Conservation (phyloP, 1,140 invertebrate genomes). For the Agrypnia vestita region DNA sequence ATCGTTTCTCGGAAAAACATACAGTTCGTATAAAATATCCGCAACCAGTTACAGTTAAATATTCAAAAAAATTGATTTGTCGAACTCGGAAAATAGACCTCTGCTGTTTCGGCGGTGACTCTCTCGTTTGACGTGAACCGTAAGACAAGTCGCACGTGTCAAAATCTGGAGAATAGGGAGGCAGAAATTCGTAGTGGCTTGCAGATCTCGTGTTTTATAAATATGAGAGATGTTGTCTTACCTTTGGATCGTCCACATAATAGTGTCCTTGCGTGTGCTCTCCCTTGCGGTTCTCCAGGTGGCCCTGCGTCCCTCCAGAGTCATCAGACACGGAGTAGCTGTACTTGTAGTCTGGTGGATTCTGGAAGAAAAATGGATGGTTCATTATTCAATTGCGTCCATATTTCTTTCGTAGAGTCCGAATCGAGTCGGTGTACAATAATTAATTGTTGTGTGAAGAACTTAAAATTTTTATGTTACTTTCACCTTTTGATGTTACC, state of each 20-base stretch:
- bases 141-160: too few species aligned
- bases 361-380: slow-evolving; percentile 64
- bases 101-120: too few species aligned
- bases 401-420: not conserved
- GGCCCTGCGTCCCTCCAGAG: slow-evolving; percentile 73
- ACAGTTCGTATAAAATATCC: too few species aligned
- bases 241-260: slow-evolving; percentile 68
- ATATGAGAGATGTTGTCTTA: too few species aligned
- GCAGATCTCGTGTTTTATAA: too few species aligned
- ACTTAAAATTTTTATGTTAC: not conserved
- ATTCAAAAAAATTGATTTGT: too few species aligned
- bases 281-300: slow-evolving; percentile 72
- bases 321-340: slow-evolving; percentile 70
- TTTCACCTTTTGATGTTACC: not conserved
- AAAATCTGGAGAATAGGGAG: too few species aligned
- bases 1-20: too few species aligned
- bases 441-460: not conserved
- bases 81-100: too few species aligned
- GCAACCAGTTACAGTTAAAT: too few species aligned
- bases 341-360: slow-evolving; percentile 72
- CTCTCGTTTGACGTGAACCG: too few species aligned
- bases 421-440: not conserved
- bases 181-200: too few species aligned
- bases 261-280: slow-evolving; percentile 73
- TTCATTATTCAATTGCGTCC: not conserved